A percentile compares a stretch with the other conserved stretches of the same genome.
These are phyloP conservation scores for Stichodactyla helianthus DNA, from an alignment of 64 coral and sea anemone species.

Conservation along the genomic window DNA sequence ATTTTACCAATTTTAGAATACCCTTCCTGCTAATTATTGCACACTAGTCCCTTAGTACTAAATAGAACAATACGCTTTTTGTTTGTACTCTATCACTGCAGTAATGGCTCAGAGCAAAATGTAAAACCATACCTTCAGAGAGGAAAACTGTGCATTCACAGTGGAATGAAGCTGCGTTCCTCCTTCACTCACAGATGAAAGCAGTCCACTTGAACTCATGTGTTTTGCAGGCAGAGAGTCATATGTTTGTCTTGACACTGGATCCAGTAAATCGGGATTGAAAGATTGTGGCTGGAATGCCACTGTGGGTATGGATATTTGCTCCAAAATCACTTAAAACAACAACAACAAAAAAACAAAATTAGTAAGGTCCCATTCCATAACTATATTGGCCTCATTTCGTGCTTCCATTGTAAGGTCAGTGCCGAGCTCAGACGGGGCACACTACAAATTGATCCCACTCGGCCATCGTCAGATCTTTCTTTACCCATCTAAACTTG, in stretches of 20 bases:
- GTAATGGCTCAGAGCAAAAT: neutral
- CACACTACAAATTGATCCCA: too few species aligned
- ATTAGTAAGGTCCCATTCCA: neutral
- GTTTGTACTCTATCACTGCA: too few species aligned
- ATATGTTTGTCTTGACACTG: conserved; percentile 45
- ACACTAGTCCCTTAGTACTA: too few species aligned
- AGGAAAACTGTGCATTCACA: conserved; percentile 69
- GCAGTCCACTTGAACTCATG: conserved; percentile 54
- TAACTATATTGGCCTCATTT: too few species aligned
- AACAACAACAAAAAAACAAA: neutral
- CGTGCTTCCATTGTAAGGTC: too few species aligned
- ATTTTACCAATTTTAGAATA: too few species aligned
- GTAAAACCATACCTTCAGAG: conserved; percentile 58
- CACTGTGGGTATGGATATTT: neutral
- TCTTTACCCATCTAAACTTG: too few species aligned
- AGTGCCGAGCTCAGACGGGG: too few species aligned
- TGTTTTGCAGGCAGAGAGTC: conserved; percentile 36
- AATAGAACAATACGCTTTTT: too few species aligned
- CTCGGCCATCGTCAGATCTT: too few species aligned
- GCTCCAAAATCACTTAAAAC: conserved; percentile 1
- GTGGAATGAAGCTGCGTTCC: conserved; percentile 37
- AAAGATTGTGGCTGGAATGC: conserved; percentile 53
- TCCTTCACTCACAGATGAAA: conserved; percentile 11
- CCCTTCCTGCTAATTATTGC: too few species aligned
- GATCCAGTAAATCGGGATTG: conserved; percentile 50